These are phyloP conservation scores for Hippocampus guttulatus DNA, from an alignment of 2,113 vertebrate genomes.

Conservation along the genomic window DNA sequence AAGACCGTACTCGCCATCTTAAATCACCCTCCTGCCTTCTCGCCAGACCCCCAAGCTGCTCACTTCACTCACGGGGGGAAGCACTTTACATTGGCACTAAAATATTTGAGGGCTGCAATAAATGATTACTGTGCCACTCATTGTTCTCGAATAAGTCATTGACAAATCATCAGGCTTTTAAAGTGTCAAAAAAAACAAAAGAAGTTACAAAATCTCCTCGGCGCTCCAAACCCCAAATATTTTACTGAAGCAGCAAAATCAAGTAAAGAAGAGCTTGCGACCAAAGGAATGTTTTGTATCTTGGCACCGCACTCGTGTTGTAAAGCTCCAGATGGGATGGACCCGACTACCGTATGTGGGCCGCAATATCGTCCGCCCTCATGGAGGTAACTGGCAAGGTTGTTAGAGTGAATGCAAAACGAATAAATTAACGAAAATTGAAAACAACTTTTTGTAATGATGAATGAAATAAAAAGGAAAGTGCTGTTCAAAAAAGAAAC, in stretches of 20 bases:
- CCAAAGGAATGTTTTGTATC: slow-evolving; percentile 8
- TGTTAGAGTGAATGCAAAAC: no score
- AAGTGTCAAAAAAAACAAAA: slow-evolving; percentile 1
- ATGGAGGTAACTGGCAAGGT: neutral
- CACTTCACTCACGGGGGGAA: neutral
- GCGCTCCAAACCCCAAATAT: neutral
- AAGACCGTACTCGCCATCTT: neutral
- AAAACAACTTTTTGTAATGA: no score
- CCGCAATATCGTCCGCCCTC: neutral
- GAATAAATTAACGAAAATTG: no score
- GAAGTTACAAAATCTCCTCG: neutral
- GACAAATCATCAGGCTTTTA: neutral
- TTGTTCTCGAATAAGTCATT: neutral
- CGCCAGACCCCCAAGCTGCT: slow-evolving; percentile 13
- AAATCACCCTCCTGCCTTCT: slow-evolving; percentile 18
- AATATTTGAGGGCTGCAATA: neutral
- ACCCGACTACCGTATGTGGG: neutral
- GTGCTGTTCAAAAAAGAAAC: no score
- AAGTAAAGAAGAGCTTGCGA: neutral
- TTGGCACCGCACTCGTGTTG: neutral
- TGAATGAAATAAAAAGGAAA: no score
- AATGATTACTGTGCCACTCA: neutral
- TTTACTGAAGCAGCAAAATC: slow-evolving; percentile 3
- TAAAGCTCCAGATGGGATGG: neutral
- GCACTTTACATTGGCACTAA: neutral